Base-by-base conservation (phyloP, 2,113 vertebrate genomes). In the Spheniscus mendiculus region DNA sequence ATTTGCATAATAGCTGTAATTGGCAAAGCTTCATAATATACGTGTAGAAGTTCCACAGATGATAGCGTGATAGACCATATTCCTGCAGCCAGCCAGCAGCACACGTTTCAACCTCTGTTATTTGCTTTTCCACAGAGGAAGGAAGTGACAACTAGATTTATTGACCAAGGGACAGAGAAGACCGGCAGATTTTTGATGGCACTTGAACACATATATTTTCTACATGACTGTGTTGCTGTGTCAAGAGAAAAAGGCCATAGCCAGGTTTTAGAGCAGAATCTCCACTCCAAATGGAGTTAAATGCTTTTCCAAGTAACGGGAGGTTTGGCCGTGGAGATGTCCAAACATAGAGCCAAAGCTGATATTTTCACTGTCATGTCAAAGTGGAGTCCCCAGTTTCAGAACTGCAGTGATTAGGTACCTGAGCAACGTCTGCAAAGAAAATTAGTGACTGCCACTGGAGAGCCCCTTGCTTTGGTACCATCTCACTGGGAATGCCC, bases 1-100 rank as follows among this genome's bases (percentile, higher is more conserved):
- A 93, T 97, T 97, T 97, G 93, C 94, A 97, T 96, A 94, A 98
- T 94, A 91, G 91, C 78, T 97, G 94, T 94, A 97, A 97, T 90
- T 95, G 97, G 81, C 83, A 94, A 87, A 87, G 80, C 94, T 94
- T 97, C 90, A 29, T 87, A 65, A 87, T 93, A 1, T 83, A 93
- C 91, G 88, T 72, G 53, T 88, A 92, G 93, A 72, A 36, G 80
- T 79, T 87, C 82, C 67, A 53, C 53, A 81, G 87, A 93, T 95
- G 78, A 86, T 92, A 89, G 61, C 12, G 1, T 66, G 93, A 94
- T 93, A 92, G 92, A 72, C 78, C 79, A 17, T 70, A 63, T 90
- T 91, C 74, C 80, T 90, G 47, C 66, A 79, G 81, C 18, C 77
- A 81, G 85, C 56, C n/a, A 66, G 50, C 63, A 94, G 55, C 61